These are phyloP conservation scores for Protobothrops flavoviridis DNA, from an alignment of 2,113 vertebrate species.

Conservation along the genomic window DNA sequence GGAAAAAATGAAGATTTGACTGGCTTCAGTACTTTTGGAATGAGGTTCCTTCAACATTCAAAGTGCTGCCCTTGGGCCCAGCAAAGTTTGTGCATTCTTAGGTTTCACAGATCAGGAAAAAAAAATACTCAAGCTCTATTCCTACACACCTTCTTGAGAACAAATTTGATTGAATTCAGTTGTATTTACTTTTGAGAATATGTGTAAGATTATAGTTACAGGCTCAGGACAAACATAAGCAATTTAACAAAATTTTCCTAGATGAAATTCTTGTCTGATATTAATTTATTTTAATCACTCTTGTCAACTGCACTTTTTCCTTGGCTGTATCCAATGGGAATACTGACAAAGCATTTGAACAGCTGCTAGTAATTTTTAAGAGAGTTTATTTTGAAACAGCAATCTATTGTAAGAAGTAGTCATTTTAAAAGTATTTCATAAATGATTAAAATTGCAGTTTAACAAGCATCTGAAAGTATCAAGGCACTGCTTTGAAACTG, in stretches of 20 bases:
- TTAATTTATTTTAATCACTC: slow-evolving; percentile 1
- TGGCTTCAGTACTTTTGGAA: neutral
- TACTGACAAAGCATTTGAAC: slow-evolving; percentile 7
- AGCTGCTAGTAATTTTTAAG: slow-evolving; percentile 24
- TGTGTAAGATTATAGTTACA: neutral
- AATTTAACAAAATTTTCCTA: neutral
- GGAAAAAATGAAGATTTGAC: neutral
- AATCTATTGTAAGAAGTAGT: slow-evolving; percentile 3
- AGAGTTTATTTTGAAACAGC: slow-evolving; percentile 19
- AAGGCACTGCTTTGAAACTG: slow-evolving; percentile 2
- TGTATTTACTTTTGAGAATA: neutral
- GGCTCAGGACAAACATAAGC: neutral
- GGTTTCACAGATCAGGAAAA: neutral
- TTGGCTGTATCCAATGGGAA: neutral
- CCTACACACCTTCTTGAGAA: neutral
- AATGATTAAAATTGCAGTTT: slow-evolving; percentile 6
- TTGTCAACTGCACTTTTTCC: slow-evolving; percentile 2
- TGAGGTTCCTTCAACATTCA: neutral
- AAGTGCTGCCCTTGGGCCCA: neutral
- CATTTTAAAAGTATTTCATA: slow-evolving; percentile 22
- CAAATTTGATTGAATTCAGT: neutral
- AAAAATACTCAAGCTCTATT: neutral
- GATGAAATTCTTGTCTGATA: neutral
- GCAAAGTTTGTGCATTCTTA: neutral
- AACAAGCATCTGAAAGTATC: slow-evolving; percentile 8